Conservation (phyloP, 2,888 invertebrate genomes). For the Stenodera caucasica region DNA sequence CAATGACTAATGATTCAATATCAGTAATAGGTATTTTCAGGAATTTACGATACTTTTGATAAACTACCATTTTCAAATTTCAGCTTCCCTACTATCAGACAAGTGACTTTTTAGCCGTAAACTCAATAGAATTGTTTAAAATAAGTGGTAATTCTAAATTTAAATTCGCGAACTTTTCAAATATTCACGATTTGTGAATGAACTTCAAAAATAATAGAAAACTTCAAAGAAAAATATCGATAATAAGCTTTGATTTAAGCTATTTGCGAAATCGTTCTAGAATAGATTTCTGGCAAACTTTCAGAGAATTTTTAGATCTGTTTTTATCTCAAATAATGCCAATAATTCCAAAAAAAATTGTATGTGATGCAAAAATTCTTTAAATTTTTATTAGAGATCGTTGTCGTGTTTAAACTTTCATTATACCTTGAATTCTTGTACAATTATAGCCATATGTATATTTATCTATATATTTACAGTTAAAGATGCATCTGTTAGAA, state of each 20-base stretch:
- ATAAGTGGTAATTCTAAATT: not conserved
- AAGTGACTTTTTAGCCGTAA: not conserved
- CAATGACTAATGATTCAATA: constrained; percentile 1
- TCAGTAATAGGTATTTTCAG: not conserved
- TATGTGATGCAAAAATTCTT: not conserved
- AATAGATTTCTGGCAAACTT: constrained; percentile 1
- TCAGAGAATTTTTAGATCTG: not conserved
- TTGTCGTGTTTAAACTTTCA: not conserved
- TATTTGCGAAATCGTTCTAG: not conserved
- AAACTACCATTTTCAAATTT: not conserved
- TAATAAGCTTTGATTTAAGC: not conserved
- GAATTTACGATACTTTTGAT: not conserved
- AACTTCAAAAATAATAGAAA: not conserved
- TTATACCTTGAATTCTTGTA: not conserved
- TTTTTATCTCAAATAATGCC: not conserved
- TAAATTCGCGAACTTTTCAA: not conserved
- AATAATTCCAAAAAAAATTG: not conserved
- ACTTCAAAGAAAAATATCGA: not conserved
- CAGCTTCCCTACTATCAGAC: too few species aligned
- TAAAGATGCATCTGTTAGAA: constrained; percentile 25
- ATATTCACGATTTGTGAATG: not conserved
- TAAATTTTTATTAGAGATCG: not conserved
- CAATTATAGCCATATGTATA: constrained; percentile 11
- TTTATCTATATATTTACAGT: constrained; percentile 27
- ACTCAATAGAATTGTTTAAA: too few species aligned